Base-by-base conservation (phyloP, 2,888 invertebrate species). In the Lycocerus yunnanus region DNA sequence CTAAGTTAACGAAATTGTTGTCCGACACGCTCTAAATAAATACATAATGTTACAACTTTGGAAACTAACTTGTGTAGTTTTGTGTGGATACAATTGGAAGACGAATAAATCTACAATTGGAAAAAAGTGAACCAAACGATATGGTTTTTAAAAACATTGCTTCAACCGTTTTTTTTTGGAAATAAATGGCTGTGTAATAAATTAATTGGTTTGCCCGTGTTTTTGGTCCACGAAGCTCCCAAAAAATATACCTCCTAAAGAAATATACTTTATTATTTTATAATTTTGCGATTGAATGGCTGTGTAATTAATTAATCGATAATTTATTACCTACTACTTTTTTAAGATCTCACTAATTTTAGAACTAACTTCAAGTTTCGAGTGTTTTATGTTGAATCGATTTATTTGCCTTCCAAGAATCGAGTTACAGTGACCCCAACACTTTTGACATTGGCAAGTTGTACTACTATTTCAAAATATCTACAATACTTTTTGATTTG, bases 401-500 rank as follows among this genome's bases (percentile, higher is more conserved):
- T 43, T 43, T 43, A 43, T 43, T 43, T 43, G 43, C 43, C 43
- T 43, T 43, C 43, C 43, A 43, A 43, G 43, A 27, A 43, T 43
- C 43, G 43, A 43, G 43, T 43, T 43, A 43, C 43, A 43, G 43
- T 43, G 43, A 43, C 43, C 43, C 43, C 43, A 43, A 43, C 43
- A 43, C 13, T 43, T 43, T 43, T 43, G 43, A 43, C 43, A 43
- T 43, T 43, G 43, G 43, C 43, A 43, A 43, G 43, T 43, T 43
- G 43, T 43, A 43, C n/a, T 43, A 43, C 43, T 43, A 43, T n/a
- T 43, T 13, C 43, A 43, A 43, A 43, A 43, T 43, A 43, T 43
- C 43, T 43, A 43, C 43, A 43, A 43, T 43, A 43, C 43, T 43
- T 74, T 71, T 74, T 71, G 65, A 71, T 74, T 74, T 74, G 74